Conservation (phyloP, 2,888 invertebrate genomes). For the Cataglyphis cursor region DNA sequence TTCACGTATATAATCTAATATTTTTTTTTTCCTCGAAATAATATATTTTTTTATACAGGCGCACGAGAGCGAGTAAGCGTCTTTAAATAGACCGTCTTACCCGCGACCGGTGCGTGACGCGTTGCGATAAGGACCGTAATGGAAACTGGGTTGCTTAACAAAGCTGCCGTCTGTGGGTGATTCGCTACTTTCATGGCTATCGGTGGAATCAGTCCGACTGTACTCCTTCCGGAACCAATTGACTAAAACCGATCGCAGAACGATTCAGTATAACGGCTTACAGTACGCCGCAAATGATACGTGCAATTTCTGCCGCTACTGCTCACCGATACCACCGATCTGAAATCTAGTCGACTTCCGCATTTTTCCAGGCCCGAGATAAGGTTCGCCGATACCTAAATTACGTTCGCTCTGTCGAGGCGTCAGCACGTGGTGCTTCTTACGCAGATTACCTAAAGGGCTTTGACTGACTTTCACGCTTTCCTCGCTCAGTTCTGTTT, state of each 20-base stretch:
- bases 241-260: conserved; percentile 80
- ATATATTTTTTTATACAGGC: neutral
- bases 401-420: conserved; percentile 95
- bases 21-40: neutral
- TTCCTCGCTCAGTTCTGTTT: conserved; percentile 93
- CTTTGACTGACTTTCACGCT: conserved; percentile 92
- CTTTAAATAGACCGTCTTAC: conserved; percentile 71
- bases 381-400: conserved; percentile 88
- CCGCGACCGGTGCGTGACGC: conserved; percentile 80
- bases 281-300: conserved; percentile 24
- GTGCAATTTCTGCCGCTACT: conserved; percentile 29
- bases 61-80: neutral
- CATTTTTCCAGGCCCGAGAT: conserved; percentile 78
- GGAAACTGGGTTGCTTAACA: conserved; percentile 87
- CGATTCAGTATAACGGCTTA: neutral
- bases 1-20: neutral
- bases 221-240: conserved; percentile 89
- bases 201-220: conserved; percentile 87
- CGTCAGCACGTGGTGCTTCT: conserved; percentile 92
- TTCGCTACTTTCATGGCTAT: conserved; percentile 88
- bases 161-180: conserved; percentile 88
- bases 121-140: conserved; percentile 85
- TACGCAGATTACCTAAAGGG: conserved; percentile 92
- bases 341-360: conserved; percentile 89
- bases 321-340: conserved; percentile 91